Conservation (phyloP, 2,797 vertebrate genomes). For the Anomalospiza imberbis region DNA sequence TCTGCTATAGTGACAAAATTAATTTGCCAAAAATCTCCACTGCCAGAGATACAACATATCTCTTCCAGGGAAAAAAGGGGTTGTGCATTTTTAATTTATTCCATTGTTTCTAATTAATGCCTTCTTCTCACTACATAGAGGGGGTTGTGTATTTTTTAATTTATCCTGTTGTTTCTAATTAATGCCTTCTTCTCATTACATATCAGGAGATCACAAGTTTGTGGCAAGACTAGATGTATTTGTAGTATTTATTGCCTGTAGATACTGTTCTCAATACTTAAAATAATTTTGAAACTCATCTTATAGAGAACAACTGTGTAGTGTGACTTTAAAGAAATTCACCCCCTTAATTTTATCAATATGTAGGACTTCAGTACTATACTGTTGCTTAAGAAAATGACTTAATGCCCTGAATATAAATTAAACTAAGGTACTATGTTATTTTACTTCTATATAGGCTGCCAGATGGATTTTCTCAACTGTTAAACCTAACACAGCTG, state of each 20-base stretch:
- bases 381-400: background rate
- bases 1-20: background rate
- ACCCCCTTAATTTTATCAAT: background rate
- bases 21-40: background rate
- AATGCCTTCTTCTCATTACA: background rate
- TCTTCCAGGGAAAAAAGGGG: background rate
- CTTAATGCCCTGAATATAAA: background rate
- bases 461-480: constrained; percentile 97
- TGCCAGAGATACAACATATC: background rate
- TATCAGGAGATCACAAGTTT: background rate
- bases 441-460: constrained; percentile 78
- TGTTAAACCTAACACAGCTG: constrained; percentile 93
- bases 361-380: background rate
- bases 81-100: background rate
- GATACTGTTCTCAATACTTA: background rate
- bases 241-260: background rate
- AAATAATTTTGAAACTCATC: background rate
- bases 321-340: background rate
- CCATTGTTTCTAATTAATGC: background rate
- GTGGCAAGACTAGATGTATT: background rate
- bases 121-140: background rate
- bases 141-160: background rate
- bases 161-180: background rate
- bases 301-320: background rate
- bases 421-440: background rate